Evolutionary conservation across 2,113 vertebrate genomes (phyloP).

Genomic region (Albula goreensis): DNA sequence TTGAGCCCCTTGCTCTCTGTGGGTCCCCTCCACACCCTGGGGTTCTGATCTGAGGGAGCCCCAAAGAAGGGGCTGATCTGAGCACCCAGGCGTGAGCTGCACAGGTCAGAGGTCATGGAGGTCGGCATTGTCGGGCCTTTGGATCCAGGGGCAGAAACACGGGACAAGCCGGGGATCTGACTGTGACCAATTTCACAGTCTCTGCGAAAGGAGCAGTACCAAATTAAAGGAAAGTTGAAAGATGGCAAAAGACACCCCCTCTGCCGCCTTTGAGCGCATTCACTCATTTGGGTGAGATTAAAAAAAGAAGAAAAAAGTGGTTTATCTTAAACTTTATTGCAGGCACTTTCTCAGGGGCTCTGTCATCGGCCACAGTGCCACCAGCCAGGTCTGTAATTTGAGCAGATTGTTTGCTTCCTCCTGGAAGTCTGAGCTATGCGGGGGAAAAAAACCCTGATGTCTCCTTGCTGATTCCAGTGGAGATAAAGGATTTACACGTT

Average conservation of each 20-base stretch:
- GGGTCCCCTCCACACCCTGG: constrained; percentile 19
- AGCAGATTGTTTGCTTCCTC: background rate
- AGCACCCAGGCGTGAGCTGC: constrained; percentile 58
- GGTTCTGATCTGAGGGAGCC: constrained; percentile 1
- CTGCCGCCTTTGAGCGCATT: constrained; percentile 18
- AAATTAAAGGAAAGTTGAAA: constrained; percentile 49
- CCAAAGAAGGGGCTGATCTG: constrained; percentile 1
- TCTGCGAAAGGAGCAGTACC: constrained; percentile 51
- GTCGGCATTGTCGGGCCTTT: constrained; percentile 52
- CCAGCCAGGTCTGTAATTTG: background rate
- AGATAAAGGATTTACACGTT: background rate
- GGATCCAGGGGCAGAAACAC: constrained; percentile 43
- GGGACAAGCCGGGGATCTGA: constrained; percentile 40
- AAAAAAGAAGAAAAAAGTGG: background rate
- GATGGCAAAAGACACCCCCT: constrained; percentile 44
- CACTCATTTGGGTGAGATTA: background rate
- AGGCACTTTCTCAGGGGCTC: background rate
- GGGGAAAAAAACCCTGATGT: background rate
- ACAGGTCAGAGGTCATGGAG: constrained; percentile 51
- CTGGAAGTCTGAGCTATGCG: background rate
- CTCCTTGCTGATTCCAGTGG: background rate
- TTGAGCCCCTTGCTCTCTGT: constrained; percentile 12
- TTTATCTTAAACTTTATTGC: background rate
- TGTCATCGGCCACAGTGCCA: background rate
- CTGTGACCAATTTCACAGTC: constrained; percentile 56